Evolutionary conservation across 1,140 invertebrate genomes (phyloP).

Genomic region (Lepidurus arcticus): DNA sequence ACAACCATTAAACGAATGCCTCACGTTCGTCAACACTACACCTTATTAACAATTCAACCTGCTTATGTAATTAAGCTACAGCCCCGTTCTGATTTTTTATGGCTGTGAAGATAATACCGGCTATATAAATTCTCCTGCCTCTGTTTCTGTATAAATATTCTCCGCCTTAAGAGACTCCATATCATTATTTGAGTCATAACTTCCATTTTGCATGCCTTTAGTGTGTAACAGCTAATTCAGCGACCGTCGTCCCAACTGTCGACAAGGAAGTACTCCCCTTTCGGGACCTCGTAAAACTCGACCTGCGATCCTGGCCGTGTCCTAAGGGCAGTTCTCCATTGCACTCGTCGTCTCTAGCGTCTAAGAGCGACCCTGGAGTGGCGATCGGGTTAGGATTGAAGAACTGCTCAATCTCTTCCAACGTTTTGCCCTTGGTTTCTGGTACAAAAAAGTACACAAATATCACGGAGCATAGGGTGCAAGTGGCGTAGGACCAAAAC

Average conservation of each 20-base stretch:
- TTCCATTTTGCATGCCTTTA: too few relatives aligned
- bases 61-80: too few relatives aligned
- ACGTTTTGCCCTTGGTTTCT: conserved; percentile 50
- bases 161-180: too few relatives aligned
- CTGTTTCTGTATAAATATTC: too few relatives aligned
- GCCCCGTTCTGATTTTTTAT: too few relatives aligned
- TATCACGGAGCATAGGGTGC: conserved; percentile 40
- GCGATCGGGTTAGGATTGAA: conserved; percentile 31
- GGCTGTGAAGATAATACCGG: too few relatives aligned
- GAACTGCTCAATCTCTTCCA: conserved; percentile 46
- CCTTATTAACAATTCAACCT: too few relatives aligned
- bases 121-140: too few relatives aligned
- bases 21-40: too few relatives aligned
- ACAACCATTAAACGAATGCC: too few relatives aligned
- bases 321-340: not conserved
- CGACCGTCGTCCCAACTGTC: not conserved
- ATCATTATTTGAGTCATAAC: too few relatives aligned
- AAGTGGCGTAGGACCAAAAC: conserved; percentile 39
- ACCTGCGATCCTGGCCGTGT: not conserved
- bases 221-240: too few relatives aligned
- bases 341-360: not conserved
- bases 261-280: not conserved
- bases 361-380: not conserved
- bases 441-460: conserved; percentile 47
- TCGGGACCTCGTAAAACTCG: not conserved